A percentile compares a stretch with the other conserved stretches of the same genome.
These are phyloP conservation scores for Percopsis transmontana DNA, from an alignment of 2,113 vertebrate species.

Conservation along the genomic window DNA sequence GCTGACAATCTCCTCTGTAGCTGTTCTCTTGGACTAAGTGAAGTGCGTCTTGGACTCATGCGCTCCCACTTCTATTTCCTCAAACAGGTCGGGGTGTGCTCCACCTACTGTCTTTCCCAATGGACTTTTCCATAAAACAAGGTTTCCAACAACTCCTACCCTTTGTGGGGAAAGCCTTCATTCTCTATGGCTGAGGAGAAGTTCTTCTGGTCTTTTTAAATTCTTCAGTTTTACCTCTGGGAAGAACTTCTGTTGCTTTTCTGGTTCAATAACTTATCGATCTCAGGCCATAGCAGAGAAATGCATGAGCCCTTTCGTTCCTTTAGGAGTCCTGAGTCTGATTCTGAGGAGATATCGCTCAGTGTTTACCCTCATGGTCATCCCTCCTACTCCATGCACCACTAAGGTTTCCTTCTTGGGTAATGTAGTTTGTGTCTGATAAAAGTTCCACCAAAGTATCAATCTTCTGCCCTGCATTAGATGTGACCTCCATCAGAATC, in stretches of 20 bases:
- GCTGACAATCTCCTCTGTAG: conserved; percentile 2
- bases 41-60: conserved; percentile 16
- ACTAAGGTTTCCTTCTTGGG: conserved; percentile 34
- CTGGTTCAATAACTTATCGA: conserved; percentile 2
- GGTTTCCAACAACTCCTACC: conserved; percentile 20
- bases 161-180: conserved; percentile 23
- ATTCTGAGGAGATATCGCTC: conserved; percentile 25
- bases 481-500: conserved; percentile 34
- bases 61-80: background rate
- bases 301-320: conserved; percentile 8
- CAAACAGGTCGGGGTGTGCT: conserved; percentile 22
- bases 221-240: conserved; percentile 3
- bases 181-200: conserved; percentile 25
- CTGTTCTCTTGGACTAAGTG: conserved; percentile 10
- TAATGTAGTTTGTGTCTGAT: conserved; percentile 48
- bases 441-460: conserved; percentile 28
- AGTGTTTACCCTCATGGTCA: conserved; percentile 17
- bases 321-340: background rate
- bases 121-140: conserved; percentile 35
- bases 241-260: conserved; percentile 19
- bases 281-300: conserved; percentile 33
- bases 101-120: conserved; percentile 24
- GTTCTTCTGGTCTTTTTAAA: conserved; percentile 1
- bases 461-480: conserved; percentile 42
- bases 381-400: conserved; percentile 29